Base-by-base conservation (phyloP, 2,113 vertebrate genomes). In the Uropsilus gracilis region DNA sequence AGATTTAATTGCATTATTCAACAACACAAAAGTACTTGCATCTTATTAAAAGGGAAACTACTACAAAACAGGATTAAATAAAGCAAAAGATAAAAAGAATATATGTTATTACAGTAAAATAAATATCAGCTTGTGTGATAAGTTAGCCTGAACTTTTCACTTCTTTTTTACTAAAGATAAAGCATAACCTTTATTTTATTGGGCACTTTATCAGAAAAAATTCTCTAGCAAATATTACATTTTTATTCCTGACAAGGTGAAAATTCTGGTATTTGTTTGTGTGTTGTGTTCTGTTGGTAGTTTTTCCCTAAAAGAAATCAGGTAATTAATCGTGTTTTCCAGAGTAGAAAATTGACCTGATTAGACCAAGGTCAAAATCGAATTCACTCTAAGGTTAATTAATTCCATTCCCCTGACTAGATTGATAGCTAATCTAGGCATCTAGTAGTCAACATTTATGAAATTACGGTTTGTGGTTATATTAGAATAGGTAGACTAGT, bases 341-440 rank as follows among this genome's bases (percentile, higher is more conserved):
- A 83, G 82, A 89, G 90, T 94, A 66, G 90, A 95, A 96, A 97
- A 95, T 94, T 96, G 94, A 78, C 94, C 91, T 92, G 83, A 89
- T 95, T 95, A 97, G 96, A 92, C 61, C 82, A 86, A 94, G 91
- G 95, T 94, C 97, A 97, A 82, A 94, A 89, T 92, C 32, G 37
- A 92, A 22, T 93, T 95, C 73, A 34, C 46, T 88, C 78, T 88
- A 86, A 92, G 91, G 89, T 96, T 95, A 96, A 97, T 97, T 93
- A 96, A 94, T 96, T 96, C 69, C 42, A 78, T 32, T 83, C 59
- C 61, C 68, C 64, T 89, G 68, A 50, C 92, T 92, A 88, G 28
- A 94, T 87, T 91, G 84, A 90, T 96, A 86, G 90, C 66, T 90
- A 83, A 81, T 53, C 34, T 76, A 87, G 82, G 61, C 32, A 93